phyloP scores from a whole-genome alignment of 2,797 vertebrate genomes.

The Lacerta agilis region DNA sequence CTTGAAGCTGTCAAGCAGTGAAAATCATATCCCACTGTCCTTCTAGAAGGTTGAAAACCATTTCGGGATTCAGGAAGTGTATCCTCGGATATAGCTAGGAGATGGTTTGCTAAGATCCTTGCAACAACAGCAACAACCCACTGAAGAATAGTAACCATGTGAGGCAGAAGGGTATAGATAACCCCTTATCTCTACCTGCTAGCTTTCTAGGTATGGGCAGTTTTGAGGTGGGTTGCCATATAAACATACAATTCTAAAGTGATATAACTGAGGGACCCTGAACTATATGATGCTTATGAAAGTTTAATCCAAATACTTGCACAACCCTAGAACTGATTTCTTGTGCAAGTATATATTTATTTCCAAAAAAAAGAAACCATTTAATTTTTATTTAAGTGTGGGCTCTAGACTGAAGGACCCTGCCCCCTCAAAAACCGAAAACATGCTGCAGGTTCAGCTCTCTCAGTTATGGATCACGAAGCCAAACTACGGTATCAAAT shows the following conservation, averaged over 20 bases:
- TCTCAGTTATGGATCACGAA: not conserved
- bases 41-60: too few relatives aligned
- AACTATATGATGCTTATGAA: not conserved
- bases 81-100: too few relatives aligned
- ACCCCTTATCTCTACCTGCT: not conserved
- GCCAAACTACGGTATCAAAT: not conserved
- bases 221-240: not conserved
- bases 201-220: not conserved
- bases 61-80: too few relatives aligned
- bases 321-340: not conserved
- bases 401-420: not conserved
- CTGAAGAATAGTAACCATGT: not conserved
- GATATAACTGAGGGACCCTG: not conserved
- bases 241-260: not conserved
- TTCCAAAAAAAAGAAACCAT: not conserved
- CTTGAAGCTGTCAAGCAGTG: too few relatives aligned
- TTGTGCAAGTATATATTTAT: not conserved
- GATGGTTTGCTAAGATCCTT: too few relatives aligned
- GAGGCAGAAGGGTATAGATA: not conserved
- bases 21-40: too few relatives aligned
- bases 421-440: not conserved
- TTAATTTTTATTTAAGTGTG: not conserved
- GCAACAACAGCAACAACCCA: too few relatives aligned
- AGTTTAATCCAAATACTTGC: not conserved
- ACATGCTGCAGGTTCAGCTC: slow-evolving; percentile 3